Evolutionary conservation across 2,888 invertebrate species (phyloP).

Genomic region (Platycnemis pennipes): DNA sequence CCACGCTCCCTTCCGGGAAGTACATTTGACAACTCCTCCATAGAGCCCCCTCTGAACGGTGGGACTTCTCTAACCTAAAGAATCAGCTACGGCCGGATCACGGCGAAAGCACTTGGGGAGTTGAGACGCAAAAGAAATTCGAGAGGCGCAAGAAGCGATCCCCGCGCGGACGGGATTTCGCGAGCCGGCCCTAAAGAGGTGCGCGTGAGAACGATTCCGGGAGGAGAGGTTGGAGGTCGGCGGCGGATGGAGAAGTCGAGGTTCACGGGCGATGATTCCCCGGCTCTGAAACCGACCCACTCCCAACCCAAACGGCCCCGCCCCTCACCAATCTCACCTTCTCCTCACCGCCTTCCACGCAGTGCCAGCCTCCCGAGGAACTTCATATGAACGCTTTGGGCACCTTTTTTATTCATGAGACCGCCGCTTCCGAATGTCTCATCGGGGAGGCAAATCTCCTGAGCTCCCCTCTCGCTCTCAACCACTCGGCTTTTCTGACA

Average conservation of each 20-base stretch:
- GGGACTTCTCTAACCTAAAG: no score
- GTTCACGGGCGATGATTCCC: background rate
- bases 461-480: background rate
- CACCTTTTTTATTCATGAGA: conserved; percentile 51
- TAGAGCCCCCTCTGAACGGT: no score
- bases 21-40: no score
- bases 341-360: no score
- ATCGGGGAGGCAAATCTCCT: background rate
- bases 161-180: background rate
- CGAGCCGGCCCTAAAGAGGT: background rate
- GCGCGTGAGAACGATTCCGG: background rate
- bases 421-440: conserved; percentile 33
- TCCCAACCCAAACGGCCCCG: background rate
- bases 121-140: background rate
- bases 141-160: background rate
- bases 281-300: background rate
- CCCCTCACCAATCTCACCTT: background rate
- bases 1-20: no score
- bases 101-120: no score
- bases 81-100: no score
- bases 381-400: conserved; percentile 28
- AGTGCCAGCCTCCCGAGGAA: background rate
- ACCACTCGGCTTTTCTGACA: background rate
- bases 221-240: background rate
- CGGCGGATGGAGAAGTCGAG: background rate